These are phyloP conservation scores for Brachyopa scutellaris DNA, from an alignment of 2,888 invertebrate genomes.

Conservation along the genomic window DNA sequence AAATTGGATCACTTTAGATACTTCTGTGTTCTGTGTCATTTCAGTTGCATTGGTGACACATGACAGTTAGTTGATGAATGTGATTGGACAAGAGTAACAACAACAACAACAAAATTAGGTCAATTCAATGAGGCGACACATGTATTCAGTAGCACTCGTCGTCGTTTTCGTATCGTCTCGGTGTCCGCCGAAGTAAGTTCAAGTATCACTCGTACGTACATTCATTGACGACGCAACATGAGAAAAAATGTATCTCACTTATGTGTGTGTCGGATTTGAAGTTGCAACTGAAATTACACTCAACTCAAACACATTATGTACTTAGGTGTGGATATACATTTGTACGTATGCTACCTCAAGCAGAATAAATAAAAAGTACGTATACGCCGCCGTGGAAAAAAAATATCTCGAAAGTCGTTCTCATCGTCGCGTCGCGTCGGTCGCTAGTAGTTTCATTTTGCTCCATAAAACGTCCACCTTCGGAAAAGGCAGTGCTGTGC, in stretches of 20 bases:
- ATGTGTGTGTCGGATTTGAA: conserved; percentile 33
- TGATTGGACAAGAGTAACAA: not conserved
- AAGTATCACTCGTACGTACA: not conserved
- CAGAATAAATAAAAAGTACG: conserved; percentile 13
- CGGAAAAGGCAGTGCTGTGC: conserved; percentile 49
- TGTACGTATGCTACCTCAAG: conserved; percentile 8
- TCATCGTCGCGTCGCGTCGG: conserved; percentile 1
- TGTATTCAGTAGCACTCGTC: conserved; percentile 20
- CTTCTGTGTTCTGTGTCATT: conserved; percentile 3
- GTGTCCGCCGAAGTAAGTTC: not conserved
- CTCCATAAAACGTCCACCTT: conserved; percentile 55
- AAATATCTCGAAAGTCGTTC: conserved; percentile 50
- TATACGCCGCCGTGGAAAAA: conserved; percentile 22
- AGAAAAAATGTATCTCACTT: conserved; percentile 16
- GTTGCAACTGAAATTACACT: conserved; percentile 44
- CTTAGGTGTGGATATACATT: conserved; percentile 12
- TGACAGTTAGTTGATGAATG: conserved; percentile 59
- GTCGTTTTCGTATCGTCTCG: not conserved
- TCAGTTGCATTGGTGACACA: conserved; percentile 55
- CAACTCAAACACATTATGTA: conserved; percentile 14
- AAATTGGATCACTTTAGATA: conserved; percentile 40
- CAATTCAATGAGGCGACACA: conserved; percentile 60
- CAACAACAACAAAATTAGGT: conserved; percentile 53
- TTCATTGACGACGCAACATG: conserved; percentile 31
- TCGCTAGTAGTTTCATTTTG: conserved; percentile 48